phyloP scores from a whole-genome alignment of 1,140 invertebrate genomes.

The Brachionus rotundiformis region DNA sequence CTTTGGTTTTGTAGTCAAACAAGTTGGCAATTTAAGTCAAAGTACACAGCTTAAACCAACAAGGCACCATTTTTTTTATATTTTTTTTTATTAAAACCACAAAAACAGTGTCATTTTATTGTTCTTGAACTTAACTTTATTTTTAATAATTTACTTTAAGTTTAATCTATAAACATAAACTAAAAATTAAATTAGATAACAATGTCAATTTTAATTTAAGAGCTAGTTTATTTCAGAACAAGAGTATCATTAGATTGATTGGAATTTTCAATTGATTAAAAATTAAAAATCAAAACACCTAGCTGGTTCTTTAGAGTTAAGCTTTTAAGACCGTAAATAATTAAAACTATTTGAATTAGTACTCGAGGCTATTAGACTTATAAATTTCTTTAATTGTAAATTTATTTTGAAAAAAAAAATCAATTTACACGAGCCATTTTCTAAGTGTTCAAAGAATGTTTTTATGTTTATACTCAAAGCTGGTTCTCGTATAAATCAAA shows the following conservation, averaged over 20 bases:
- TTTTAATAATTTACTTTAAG: background rate
- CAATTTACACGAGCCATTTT: conserved; percentile 43
- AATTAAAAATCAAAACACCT: background rate
- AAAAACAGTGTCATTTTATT: background rate
- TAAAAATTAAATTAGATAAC: background rate
- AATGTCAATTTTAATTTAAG: background rate
- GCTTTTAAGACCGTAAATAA: conserved; percentile 5
- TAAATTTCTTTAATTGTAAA: conserved; percentile 36
- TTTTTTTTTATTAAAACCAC: background rate
- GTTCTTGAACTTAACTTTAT: background rate
- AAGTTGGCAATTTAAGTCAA: background rate
- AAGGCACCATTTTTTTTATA: background rate
- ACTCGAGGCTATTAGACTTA: conserved; percentile 40
- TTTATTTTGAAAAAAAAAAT: conserved; percentile 6
- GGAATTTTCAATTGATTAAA: background rate
- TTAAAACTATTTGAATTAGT: background rate
- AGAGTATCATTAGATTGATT: background rate
- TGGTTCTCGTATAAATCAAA: conserved; percentile 17
- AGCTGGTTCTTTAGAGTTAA: conserved; percentile 7
- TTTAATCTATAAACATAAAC: no score
- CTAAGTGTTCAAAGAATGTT: background rate
- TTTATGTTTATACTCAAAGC: conserved; percentile 23
- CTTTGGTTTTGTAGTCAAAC: background rate
- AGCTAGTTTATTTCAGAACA: background rate
- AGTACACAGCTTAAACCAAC: background rate